Percentiles rank a stretch among this genome's conserved stretches.
phyloP scores from a whole-genome alignment of 2,888 invertebrate genomes.

The Pharmacophagus antenor region DNA sequence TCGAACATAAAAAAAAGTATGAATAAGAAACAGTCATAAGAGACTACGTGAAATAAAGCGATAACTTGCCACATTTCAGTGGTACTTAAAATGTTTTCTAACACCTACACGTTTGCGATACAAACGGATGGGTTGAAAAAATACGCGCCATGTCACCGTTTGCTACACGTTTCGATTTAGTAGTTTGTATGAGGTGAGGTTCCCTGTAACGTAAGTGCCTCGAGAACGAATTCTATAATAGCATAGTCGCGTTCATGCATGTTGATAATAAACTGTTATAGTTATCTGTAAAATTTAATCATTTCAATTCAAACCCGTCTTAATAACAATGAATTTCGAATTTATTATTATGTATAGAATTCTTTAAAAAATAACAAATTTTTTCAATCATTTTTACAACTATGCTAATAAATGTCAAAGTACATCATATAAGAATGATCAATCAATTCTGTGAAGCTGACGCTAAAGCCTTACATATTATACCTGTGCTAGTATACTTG shows the following conservation, averaged over 20 bases:
- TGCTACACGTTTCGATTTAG: slow-evolving; percentile 45
- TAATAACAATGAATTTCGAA: no score
- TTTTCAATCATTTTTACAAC: no score
- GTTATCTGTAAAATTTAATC: not conserved
- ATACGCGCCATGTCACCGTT: slow-evolving; percentile 41
- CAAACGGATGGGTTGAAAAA: slow-evolving; percentile 36
- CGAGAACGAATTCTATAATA: slow-evolving; percentile 26
- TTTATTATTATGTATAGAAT: no score
- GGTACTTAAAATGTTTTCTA: slow-evolving; percentile 28
- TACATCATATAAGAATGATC: no score
- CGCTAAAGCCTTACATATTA: no score
- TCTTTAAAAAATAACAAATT: no score
- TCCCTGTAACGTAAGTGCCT: slow-evolving; percentile 26
- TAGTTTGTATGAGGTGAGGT: slow-evolving; percentile 44
- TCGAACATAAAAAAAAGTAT: not conserved
- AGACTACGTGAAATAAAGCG: slow-evolving; percentile 11
- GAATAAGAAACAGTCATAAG: not conserved
- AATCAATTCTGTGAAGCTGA: no score
- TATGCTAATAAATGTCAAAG: no score
- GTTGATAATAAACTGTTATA: no score
- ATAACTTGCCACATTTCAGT: slow-evolving; percentile 23
- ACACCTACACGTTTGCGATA: slow-evolving; percentile 27
- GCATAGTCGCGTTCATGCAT: slow-evolving; percentile 21
- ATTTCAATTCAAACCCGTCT: no score
- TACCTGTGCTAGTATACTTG: no score